Evolutionary conservation across 2,888 invertebrate species (phyloP).

Genomic region (Pammene fasciana): DNA sequence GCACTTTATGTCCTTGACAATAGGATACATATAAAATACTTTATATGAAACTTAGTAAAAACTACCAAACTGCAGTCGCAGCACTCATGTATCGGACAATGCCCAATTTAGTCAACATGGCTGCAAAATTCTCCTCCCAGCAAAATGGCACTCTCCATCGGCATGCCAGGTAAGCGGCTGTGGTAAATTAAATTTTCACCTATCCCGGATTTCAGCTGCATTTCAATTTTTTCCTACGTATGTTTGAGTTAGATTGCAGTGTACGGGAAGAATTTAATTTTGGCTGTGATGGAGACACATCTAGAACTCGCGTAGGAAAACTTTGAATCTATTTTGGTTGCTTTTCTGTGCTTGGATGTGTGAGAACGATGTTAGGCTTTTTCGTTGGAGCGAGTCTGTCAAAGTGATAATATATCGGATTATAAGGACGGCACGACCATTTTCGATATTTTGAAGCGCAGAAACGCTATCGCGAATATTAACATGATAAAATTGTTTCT

Average conservation of each 20-base stretch:
- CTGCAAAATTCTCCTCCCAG: conserved; percentile 50
- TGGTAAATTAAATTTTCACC: conserved; percentile 53
- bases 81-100: conserved; percentile 28
- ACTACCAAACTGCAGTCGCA: background rate
- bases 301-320: background rate
- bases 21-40: too few species aligned
- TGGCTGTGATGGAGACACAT: background rate
- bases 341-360: too few species aligned
- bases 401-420: too few species aligned
- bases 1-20: too few species aligned
- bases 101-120: conserved; percentile 41
- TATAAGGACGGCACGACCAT: too few species aligned
- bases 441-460: too few species aligned
- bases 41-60: background rate
- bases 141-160: conserved; percentile 46
- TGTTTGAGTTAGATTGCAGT: conserved; percentile 18
- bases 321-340: background rate
- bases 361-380: too few species aligned
- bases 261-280: conserved; percentile 14
- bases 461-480: too few species aligned
- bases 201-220: conserved; percentile 29
- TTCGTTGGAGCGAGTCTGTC: too few species aligned
- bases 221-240: conserved; percentile 22
- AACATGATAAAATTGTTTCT: too few species aligned
- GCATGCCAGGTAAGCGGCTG: conserved; percentile 51